phyloP scores from a whole-genome alignment of 2,113 vertebrate species.

The Nicator chloris region DNA sequence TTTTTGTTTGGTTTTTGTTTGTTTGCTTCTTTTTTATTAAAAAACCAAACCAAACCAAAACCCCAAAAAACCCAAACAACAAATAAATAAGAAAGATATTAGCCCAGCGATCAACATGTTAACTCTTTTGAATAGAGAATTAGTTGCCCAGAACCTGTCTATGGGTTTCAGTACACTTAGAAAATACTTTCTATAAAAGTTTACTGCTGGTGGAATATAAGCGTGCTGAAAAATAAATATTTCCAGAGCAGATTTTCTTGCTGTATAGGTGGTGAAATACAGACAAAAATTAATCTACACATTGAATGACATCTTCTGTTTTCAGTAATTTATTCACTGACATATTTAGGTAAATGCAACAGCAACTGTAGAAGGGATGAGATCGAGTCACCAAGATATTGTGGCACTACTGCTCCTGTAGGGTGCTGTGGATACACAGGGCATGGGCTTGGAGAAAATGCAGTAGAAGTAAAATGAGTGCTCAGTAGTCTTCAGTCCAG shows the following conservation, averaged over 20 bases:
- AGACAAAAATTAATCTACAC: neutral
- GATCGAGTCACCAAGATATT: fast-evolving
- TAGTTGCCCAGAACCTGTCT: neutral
- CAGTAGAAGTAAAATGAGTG: neutral
- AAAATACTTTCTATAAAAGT: neutral
- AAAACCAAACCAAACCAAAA: no score
- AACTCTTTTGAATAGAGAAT: neutral
- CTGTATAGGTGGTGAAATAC: neutral
- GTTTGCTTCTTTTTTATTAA: neutral
- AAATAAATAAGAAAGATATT: neutral
- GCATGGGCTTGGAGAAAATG: neutral
- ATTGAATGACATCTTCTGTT: neutral
- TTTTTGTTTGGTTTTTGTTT: no score
- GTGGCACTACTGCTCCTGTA: fast-evolving
- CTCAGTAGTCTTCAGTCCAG: neutral
- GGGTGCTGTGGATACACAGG: neutral
- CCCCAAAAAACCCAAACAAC: no score
- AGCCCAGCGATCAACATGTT: neutral
- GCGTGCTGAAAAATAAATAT: neutral
- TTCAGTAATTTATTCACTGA: neutral
- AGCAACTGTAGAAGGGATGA: neutral
- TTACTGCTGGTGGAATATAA: neutral
- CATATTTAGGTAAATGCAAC: neutral
- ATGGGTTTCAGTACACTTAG: neutral
- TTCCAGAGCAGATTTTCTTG: neutral